Percentiles rank a stretch among this genome's conserved stretches.
These are phyloP conservation scores for Scaptomyza parva DNA, from an alignment of 2,888 invertebrate genomes.

Conservation along the genomic window DNA sequence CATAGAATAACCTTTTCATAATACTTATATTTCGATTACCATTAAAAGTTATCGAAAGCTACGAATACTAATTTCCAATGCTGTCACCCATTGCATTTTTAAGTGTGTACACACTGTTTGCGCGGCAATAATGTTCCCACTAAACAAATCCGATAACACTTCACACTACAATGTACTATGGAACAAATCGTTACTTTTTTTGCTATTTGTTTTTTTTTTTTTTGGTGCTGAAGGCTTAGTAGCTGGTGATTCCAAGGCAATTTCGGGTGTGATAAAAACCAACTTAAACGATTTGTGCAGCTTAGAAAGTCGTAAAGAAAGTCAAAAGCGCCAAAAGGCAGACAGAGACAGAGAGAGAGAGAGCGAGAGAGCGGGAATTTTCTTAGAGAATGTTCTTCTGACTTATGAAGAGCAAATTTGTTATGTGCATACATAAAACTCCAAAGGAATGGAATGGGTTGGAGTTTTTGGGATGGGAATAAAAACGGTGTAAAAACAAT, in stretches of 20 bases:
- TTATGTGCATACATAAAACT: slow-evolving; percentile 52
- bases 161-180: slow-evolving; percentile 6
- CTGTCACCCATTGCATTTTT: too few species aligned
- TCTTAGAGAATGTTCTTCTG: slow-evolving; percentile 46
- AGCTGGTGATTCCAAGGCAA: slow-evolving; percentile 35
- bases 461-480: slow-evolving; percentile 4
- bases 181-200: slow-evolving; percentile 11
- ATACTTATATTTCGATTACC: too few species aligned
- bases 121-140: slow-evolving; percentile 14
- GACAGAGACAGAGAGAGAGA: not conserved
- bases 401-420: slow-evolving; percentile 71
- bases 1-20: too few species aligned
- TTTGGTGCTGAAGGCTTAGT: slow-evolving; percentile 34
- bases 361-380: slow-evolving; percentile 18
- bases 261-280: slow-evolving; percentile 43
- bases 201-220: not conserved
- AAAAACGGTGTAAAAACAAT: slow-evolving; percentile 24
- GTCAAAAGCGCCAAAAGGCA: not conserved
- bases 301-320: slow-evolving; percentile 53
- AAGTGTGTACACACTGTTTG: not conserved
- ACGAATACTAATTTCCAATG: too few species aligned
- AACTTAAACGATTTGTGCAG: slow-evolving; percentile 55
- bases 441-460: slow-evolving; percentile 1
- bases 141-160: slow-evolving; percentile 29
- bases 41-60: too few species aligned